Percentiles rank a stretch among this genome's conserved stretches.
Evolutionary conservation across 1,140 invertebrate species (phyloP).

Genomic region (Drosophila novamexicana): DNA sequence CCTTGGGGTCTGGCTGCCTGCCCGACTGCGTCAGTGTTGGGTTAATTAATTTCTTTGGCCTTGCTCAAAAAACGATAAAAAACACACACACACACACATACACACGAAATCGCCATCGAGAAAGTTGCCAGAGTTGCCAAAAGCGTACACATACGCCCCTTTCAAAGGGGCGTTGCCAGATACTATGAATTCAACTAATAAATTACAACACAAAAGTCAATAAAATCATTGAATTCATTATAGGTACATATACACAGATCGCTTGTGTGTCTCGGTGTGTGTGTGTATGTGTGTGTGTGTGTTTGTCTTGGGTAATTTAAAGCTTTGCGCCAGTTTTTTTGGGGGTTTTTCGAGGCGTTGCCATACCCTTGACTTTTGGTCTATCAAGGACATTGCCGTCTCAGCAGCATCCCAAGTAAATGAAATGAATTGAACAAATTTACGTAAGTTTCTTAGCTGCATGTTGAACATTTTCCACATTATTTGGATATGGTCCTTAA

Average conservation of each 20-base stretch:
- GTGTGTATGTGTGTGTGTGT: constrained; percentile 29
- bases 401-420: constrained; percentile 52
- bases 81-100: not conserved
- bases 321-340: constrained; percentile 53
- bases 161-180: constrained; percentile 52
- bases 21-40: constrained; percentile 29
- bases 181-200: constrained; percentile 56
- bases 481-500: constrained; percentile 62
- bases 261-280: not conserved
- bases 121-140: constrained; percentile 48
- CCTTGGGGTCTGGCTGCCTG: constrained; percentile 30
- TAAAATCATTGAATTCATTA: constrained; percentile 81
- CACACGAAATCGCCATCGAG: constrained; percentile 9
- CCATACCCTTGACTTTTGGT: constrained; percentile 64
- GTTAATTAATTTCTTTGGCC: constrained; percentile 69
- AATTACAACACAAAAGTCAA: constrained; percentile 80
- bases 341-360: constrained; percentile 34
- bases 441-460: constrained; percentile 66
- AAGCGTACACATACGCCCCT: constrained; percentile 19
- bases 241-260: constrained; percentile 16
- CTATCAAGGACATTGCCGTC: constrained; percentile 49
- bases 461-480: constrained; percentile 53
- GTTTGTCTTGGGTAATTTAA: constrained; percentile 64
- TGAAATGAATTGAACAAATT: constrained; percentile 69
- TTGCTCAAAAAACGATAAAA: constrained; percentile 41